Evolutionary conservation across 1,140 invertebrate genomes (phyloP).

Genomic region (Drosophila bocki): DNA sequence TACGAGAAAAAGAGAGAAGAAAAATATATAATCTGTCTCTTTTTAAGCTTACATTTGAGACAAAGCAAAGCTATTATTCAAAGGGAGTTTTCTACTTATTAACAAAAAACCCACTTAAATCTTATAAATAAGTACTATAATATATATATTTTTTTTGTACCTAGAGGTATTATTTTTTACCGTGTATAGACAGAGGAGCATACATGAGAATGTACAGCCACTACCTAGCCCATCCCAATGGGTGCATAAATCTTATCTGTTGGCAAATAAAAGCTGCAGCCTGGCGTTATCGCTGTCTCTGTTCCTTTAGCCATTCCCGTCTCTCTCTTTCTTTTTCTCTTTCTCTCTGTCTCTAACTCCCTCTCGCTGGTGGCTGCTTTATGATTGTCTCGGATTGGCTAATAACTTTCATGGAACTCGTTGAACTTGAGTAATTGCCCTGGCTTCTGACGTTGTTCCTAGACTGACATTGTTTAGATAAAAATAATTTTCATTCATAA

Average conservation of each 20-base stretch:
- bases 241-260: conserved; percentile 49
- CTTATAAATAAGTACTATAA: background rate
- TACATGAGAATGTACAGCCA: conserved; percentile 1
- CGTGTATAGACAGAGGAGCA: background rate
- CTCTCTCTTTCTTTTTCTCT: background rate
- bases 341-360: background rate
- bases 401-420: conserved; percentile 58
- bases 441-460: conserved; percentile 4
- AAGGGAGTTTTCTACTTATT: background rate
- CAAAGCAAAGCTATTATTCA: background rate
- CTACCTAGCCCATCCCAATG: conserved; percentile 33
- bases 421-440: conserved; percentile 70
- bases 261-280: conserved; percentile 55
- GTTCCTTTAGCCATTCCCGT: background rate
- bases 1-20: background rate
- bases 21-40: background rate
- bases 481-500: conserved; percentile 47
- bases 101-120: background rate
- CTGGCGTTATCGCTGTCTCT: conserved; percentile 14
- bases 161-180: background rate
- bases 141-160: background rate
- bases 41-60: background rate
- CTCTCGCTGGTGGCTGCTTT: background rate
- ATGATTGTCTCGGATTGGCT: conserved; percentile 17
- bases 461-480: conserved; percentile 41